Conservation (phyloP, 2,888 invertebrate genomes). For the Ophion obscuratus region DNA sequence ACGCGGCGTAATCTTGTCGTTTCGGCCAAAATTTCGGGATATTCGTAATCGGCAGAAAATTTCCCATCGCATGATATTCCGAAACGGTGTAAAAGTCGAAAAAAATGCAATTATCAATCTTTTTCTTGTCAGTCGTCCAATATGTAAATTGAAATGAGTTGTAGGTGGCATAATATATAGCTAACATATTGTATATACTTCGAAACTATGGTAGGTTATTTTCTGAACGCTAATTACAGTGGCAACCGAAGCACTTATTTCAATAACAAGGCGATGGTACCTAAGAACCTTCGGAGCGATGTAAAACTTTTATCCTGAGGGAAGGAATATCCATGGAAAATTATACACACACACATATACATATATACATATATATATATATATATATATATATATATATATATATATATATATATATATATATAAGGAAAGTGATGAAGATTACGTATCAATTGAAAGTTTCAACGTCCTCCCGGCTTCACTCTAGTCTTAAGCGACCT, state of each 20-base stretch:
- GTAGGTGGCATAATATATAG: too few relatives aligned
- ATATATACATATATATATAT: too few relatives aligned
- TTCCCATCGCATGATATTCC: too few relatives aligned
- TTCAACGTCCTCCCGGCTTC: conserved; percentile 13
- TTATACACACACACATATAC: background rate
- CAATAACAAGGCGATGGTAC: too few relatives aligned
- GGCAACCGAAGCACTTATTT: too few relatives aligned
- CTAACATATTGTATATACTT: too few relatives aligned
- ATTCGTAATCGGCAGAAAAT: too few relatives aligned
- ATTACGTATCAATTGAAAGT: conserved; percentile 26
- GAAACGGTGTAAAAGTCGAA: background rate
- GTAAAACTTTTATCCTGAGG: background rate
- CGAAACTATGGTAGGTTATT: too few relatives aligned
- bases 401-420: too few relatives aligned
- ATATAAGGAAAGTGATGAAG: conserved; percentile 18
- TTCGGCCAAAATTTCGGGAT: too few relatives aligned
- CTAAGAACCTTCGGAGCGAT: background rate
- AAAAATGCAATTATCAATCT: background rate
- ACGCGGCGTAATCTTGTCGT: too few relatives aligned
- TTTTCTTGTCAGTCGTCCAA: background rate
- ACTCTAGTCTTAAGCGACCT: conserved; percentile 12
- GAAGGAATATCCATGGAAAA: background rate
- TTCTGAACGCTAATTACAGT: too few relatives aligned
- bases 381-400: background rate
- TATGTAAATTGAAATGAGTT: background rate